Percentiles rank a stretch among this genome's conserved stretches.
phyloP scores from a whole-genome alignment of 1,140 invertebrate genomes.

The Nasonia giraulti region DNA sequence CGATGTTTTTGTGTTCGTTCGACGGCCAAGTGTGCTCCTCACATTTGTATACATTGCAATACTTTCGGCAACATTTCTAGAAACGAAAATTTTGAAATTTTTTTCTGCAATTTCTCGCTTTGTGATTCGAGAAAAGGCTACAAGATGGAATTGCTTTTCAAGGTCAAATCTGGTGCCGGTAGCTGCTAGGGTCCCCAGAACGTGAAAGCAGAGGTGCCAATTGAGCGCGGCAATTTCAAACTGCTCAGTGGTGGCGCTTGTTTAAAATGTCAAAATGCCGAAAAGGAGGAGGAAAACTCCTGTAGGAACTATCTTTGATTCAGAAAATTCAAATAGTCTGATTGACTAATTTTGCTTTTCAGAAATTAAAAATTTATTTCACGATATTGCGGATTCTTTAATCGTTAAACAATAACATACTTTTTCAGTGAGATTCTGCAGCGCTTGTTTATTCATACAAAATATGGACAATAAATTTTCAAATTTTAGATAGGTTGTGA shows the following conservation, averaged over 20 bases:
- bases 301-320: constrained; percentile 35
- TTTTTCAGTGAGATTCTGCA: background rate
- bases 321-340: background rate
- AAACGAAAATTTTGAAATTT: constrained; percentile 47
- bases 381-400: background rate
- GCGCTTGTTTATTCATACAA: background rate
- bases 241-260: background rate
- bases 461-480: background rate
- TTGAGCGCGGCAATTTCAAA: constrained; percentile 44
- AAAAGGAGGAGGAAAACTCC: background rate
- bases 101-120: constrained; percentile 17
- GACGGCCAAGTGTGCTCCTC: background rate
- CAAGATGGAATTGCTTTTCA: constrained; percentile 42
- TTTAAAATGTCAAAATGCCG: constrained; percentile 43
- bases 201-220: constrained; percentile 14
- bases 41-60: background rate
- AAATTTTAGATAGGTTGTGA: background rate
- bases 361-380: background rate
- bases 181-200: constrained; percentile 18
- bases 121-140: constrained; percentile 21
- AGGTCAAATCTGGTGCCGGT: constrained; percentile 34
- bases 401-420: background rate
- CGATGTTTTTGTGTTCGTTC: background rate
- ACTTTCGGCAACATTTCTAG: background rate
- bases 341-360: background rate